A percentile compares a stretch with the other conserved stretches of the same genome.
phyloP scores from a whole-genome alignment of 2,113 vertebrate species.

The Saguinus imperator region DNA sequence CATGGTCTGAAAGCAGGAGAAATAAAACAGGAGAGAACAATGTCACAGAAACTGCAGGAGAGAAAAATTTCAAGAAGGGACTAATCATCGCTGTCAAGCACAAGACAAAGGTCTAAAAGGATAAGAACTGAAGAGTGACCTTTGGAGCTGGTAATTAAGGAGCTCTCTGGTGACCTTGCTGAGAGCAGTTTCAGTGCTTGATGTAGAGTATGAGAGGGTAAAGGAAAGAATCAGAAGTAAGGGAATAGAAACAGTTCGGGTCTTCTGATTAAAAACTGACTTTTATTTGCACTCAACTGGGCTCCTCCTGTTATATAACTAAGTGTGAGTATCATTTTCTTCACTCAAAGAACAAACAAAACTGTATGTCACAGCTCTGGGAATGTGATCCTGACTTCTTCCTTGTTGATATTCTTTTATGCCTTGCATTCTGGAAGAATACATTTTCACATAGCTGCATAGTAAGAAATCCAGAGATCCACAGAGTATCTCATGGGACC shows the following conservation, averaged over 20 bases:
- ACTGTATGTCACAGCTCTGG: not conserved
- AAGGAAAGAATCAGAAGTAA: conserved; percentile 22
- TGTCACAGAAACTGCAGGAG: not conserved
- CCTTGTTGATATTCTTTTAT: not conserved
- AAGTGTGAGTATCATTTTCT: not conserved
- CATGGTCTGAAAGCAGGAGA: not conserved
- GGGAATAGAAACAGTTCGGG: not conserved
- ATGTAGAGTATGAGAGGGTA: not conserved
- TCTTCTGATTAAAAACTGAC: conserved; percentile 9
- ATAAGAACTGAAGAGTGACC: conserved; percentile 47
- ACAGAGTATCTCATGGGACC: not conserved
- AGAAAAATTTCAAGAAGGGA: not conserved
- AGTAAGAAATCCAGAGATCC: not conserved
- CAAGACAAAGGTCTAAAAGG: conserved; percentile 48
- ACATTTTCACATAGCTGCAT: not conserved
- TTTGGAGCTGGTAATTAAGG: conserved; percentile 58
- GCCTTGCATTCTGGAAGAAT: not conserved
- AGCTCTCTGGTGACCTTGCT: conserved; percentile 33
- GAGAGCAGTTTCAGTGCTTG: not conserved
- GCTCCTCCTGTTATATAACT: not conserved
- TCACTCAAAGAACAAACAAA: not conserved
- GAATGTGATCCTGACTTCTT: not conserved
- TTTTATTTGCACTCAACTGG: not conserved
- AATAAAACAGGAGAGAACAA: not conserved
- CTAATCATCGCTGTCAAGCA: conserved; percentile 51